These are phyloP conservation scores for Bos indicus DNA, from an alignment of 2,113 vertebrate genomes.

Conservation along the genomic window DNA sequence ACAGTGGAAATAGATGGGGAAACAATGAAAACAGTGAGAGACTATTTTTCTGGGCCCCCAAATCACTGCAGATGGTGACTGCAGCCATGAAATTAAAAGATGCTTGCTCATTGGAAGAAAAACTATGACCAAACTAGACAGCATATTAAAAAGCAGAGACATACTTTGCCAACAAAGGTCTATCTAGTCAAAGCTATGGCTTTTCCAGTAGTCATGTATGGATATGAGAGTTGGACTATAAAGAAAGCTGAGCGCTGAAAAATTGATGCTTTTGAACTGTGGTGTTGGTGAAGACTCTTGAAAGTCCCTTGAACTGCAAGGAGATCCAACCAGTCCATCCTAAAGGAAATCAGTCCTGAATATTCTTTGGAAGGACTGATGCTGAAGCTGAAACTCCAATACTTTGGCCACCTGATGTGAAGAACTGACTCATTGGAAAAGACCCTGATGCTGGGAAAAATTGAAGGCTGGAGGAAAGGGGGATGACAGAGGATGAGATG, in stretches of 20 bases:
- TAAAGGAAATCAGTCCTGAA: neutral
- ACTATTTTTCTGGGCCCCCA: neutral
- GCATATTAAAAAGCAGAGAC: neutral
- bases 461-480: neutral
- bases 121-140: neutral
- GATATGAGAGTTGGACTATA: neutral
- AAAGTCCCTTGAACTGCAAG: neutral
- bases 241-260: rapidly evolving
- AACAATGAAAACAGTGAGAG: neutral
- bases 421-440: neutral
- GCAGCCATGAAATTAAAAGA: neutral
- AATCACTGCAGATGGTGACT: neutral
- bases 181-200: neutral
- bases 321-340: neutral
- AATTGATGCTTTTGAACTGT: neutral
- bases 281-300: neutral
- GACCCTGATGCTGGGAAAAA: neutral
- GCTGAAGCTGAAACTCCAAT: neutral
- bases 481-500: neutral
- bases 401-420: neutral
- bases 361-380: neutral
- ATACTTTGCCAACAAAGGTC: neutral
- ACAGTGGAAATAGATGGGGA: neutral
- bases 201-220: neutral
- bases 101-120: rapidly evolving